Evolutionary conservation across 2,797 vertebrate genomes (phyloP).

Genomic region (Phrynocephalus forsythii): DNA sequence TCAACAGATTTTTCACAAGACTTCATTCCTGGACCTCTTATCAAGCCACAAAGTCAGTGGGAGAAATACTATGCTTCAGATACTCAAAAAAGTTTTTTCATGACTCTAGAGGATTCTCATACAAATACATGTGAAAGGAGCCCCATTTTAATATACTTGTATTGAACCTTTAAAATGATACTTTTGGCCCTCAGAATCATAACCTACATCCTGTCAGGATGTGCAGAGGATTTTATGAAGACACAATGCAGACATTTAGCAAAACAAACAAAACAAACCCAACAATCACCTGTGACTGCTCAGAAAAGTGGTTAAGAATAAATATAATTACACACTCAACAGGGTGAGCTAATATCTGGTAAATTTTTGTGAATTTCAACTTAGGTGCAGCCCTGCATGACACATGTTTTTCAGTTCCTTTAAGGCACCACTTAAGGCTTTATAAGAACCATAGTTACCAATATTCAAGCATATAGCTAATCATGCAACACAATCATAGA

Average conservation of each 20-base stretch:
- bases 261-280: no score
- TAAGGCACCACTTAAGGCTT: background rate
- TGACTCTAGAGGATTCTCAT: background rate
- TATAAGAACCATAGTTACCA: background rate
- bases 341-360: background rate
- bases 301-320: background rate
- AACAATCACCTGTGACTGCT: background rate
- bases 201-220: background rate
- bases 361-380: background rate
- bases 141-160: background rate
- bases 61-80: no score
- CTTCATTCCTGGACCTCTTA: no score
- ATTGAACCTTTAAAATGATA: background rate
- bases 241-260: background rate
- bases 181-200: background rate
- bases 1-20: no score
- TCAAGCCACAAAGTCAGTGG: no score
- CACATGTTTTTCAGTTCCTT: background rate
- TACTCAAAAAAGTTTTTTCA: no score
- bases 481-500: constrained; percentile 1
- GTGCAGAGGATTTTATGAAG: no score
- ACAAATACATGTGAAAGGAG: no score
- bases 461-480: constrained; percentile 10
- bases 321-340: background rate
- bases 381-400: background rate